A percentile compares a stretch with the other conserved stretches of the same genome.
Evolutionary conservation across 2,888 invertebrate species (phyloP).

Genomic region (Cerceris rybyensis): DNA sequence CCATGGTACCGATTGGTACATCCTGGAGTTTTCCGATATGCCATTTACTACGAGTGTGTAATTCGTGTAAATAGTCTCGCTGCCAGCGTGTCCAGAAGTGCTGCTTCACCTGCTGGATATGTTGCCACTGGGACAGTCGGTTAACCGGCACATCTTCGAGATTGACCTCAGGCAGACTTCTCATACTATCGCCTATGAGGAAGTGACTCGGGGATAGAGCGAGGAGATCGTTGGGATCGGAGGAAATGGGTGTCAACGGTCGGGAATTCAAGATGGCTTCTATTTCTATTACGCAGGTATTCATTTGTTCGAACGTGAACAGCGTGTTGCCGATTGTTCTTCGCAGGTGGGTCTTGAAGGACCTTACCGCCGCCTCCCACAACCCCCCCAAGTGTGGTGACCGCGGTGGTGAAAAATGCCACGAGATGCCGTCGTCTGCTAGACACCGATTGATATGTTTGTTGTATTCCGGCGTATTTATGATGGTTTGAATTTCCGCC

Average conservation of each 20-base stretch:
- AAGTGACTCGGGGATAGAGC: constrained; percentile 24
- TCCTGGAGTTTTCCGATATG: background rate
- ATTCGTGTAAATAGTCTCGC: background rate
- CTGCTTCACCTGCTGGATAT: background rate
- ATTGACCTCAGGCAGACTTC: background rate
- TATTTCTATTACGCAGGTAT: background rate
- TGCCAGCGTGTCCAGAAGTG: constrained; percentile 11
- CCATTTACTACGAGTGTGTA: background rate
- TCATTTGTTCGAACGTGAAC: constrained; percentile 65
- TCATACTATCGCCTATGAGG: constrained; percentile 10
- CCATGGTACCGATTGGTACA: background rate
- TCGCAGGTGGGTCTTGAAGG: constrained; percentile 65
- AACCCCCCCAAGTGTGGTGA: constrained; percentile 29
- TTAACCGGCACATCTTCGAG: background rate
- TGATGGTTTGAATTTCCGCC: constrained; percentile 14
- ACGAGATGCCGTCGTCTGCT: constrained; percentile 11
- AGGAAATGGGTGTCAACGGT: constrained; percentile 12
- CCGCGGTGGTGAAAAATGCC: constrained; percentile 11
- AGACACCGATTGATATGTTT: background rate
- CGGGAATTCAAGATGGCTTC: constrained; percentile 15
- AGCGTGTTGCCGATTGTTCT: constrained; percentile 50
- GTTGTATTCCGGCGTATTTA: background rate
- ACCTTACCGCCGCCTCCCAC: constrained; percentile 67
- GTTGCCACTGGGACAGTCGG: background rate
- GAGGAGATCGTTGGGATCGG: constrained; percentile 16